Evolutionary conservation across 2,888 invertebrate genomes (phyloP).

Genomic region (Saturnia pavonia): DNA sequence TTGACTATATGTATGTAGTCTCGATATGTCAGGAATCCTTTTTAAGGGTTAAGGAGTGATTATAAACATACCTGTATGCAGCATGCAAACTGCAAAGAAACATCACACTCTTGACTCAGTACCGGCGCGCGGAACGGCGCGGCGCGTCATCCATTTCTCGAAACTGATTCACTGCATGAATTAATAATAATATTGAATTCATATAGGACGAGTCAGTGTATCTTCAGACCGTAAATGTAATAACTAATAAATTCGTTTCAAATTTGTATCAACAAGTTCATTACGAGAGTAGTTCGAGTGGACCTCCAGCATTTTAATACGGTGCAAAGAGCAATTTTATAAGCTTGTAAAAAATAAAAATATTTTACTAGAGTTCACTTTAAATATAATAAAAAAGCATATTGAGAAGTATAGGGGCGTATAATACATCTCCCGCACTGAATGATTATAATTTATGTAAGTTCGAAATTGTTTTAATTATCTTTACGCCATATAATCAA

Average conservation of each 20-base stretch:
- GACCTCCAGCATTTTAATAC: not conserved
- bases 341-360: no score
- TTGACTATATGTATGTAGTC: not conserved
- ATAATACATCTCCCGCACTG: not conserved
- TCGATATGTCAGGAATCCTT: not conserved
- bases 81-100: no score
- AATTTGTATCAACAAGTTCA: no score
- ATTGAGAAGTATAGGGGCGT: not conserved
- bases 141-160: constrained; percentile 9
- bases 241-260: no score
- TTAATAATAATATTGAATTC: constrained; percentile 1
- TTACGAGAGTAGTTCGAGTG: no score
- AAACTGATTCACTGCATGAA: not conserved
- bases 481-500: no score
- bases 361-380: no score
- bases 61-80: not conserved
- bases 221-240: not conserved
- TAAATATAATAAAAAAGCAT: not conserved
- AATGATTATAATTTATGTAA: not conserved
- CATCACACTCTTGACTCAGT: not conserved
- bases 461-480: no score
- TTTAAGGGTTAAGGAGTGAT: not conserved
- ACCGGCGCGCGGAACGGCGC: constrained; percentile 4
- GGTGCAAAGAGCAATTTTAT: not conserved
- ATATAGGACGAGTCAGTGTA: not conserved